Base-by-base conservation (phyloP, 2,888 invertebrate species). In the Dysmachus trigonus region DNA sequence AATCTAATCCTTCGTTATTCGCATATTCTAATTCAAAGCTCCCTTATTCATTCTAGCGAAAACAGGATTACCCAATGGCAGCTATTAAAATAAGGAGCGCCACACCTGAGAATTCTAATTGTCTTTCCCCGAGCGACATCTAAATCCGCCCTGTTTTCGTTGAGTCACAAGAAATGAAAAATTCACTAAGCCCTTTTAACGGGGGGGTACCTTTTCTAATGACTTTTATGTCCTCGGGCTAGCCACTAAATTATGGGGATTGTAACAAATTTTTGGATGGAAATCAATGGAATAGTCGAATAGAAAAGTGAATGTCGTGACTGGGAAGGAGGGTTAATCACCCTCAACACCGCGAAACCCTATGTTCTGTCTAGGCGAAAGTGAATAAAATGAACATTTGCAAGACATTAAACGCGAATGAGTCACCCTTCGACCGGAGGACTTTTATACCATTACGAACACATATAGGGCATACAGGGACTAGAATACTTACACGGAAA, bases 291-390 rank as follows among this genome's bases (percentile, higher is more conserved):
- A 82, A 82, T 82, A 62, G 81, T 82, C 31, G 33, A 62, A 82
- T 82, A 62, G 33, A 82, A 82, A 82, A 82, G 35, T 82, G 81
- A 82, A 82, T 82, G 30, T 82, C 81, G 81, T 82, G 81, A 82
- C 81, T 82, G 35, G 81, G 81, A 62, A 62, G 53, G 53, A 82
- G 62, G 53, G 81, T 82, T 82, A 82, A 82, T 82, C 81, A 82
- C 81, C 81, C 81, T 82, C 81, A n/a, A n/a, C 6, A 53, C 62
- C 33, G 62, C n/a, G 33, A 33, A 53, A 82, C 33, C 81, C 81
- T 41, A 33, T 22, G 35, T 22, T n/a, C 62, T 82, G 81, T 82
- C 81, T 82, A 62, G 81, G 79, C 79, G 31, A 82, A 82, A 41
- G 81, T 33, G 62, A 82, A 82, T 82, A n/a, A 62, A 82, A 62